phyloP scores from a whole-genome alignment of 1,140 invertebrate genomes.

The Tribolium madens region DNA sequence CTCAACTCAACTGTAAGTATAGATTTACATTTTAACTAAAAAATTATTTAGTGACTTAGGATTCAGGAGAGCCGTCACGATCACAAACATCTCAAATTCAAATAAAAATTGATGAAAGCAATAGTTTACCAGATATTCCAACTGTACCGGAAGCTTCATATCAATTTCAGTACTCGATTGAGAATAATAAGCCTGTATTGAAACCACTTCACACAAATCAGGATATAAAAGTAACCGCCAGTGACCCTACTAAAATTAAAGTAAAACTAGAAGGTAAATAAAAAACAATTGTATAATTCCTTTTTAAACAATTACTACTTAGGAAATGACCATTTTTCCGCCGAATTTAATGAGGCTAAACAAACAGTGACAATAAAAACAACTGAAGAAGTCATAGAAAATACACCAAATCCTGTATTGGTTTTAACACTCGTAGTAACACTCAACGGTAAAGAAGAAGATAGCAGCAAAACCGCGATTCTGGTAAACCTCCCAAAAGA shows the following conservation, averaged over 20 bases:
- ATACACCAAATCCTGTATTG: slow-evolving; percentile 36
- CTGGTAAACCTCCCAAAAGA: slow-evolving; percentile 32
- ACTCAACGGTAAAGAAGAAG: neutral
- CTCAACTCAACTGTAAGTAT: slow-evolving; percentile 3
- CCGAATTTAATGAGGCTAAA: neutral
- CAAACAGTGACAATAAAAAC: neutral
- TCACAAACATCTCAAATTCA: neutral
- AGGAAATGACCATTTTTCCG: slow-evolving; percentile 2
- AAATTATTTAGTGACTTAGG: slow-evolving; percentile 1
- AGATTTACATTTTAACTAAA: neutral
- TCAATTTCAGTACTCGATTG: slow-evolving; percentile 7
- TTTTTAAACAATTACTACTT: neutral
- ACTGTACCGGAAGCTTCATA: neutral
- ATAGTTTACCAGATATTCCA: neutral
- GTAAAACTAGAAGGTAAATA: neutral
- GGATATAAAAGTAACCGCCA: neutral
- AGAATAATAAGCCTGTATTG: neutral
- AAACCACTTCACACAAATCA: neutral
- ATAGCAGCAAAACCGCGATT: slow-evolving; percentile 14
- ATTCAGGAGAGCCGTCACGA: neutral
- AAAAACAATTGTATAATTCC: too few species aligned
- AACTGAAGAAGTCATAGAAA: slow-evolving; percentile 7
- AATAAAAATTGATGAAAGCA: neutral
- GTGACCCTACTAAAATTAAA: neutral
- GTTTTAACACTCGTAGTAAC: slow-evolving; percentile 9